A percentile compares a stretch with the other conserved stretches of the same genome.
Conservation (phyloP, 2,113 vertebrate species). For the Mellivora capensis region DNA sequence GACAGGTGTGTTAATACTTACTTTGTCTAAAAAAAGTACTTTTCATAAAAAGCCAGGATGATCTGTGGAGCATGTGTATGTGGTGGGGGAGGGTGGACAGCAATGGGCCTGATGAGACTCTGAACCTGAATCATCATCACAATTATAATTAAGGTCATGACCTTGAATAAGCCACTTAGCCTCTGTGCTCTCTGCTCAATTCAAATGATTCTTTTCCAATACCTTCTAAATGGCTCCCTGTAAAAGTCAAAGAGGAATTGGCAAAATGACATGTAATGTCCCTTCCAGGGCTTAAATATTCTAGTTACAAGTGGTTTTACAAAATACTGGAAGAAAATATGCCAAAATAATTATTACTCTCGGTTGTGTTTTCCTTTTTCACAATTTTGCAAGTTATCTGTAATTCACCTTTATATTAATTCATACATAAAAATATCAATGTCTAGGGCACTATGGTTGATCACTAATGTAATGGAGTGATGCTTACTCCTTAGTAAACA, state of each 20-base stretch:
- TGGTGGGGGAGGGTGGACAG: fast-evolving
- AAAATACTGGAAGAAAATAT: not conserved
- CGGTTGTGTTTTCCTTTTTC: not conserved
- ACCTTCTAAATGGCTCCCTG: not conserved
- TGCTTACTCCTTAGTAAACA: not conserved
- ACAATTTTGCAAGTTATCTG: not conserved
- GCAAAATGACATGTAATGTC: not conserved
- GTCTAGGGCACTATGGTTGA: not conserved
- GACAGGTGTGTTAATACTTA: not conserved
- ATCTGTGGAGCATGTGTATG: not conserved
- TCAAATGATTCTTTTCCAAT: not conserved
- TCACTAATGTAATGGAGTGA: not conserved
- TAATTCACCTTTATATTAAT: not conserved
- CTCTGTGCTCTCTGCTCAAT: not conserved
- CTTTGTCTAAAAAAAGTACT: not conserved
- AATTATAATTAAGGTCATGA: not conserved
- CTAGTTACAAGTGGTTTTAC: not conserved
- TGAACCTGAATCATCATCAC: not conserved
- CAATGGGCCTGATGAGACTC: not conserved
- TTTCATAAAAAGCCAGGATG: not conserved
- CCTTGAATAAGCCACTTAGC: not conserved
- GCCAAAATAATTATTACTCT: not conserved
- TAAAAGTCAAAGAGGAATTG: not conserved
- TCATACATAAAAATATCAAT: not conserved
- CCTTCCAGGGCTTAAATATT: not conserved